phyloP scores from a whole-genome alignment of 1,140 invertebrate genomes.

The Nasonia longicornis region DNA sequence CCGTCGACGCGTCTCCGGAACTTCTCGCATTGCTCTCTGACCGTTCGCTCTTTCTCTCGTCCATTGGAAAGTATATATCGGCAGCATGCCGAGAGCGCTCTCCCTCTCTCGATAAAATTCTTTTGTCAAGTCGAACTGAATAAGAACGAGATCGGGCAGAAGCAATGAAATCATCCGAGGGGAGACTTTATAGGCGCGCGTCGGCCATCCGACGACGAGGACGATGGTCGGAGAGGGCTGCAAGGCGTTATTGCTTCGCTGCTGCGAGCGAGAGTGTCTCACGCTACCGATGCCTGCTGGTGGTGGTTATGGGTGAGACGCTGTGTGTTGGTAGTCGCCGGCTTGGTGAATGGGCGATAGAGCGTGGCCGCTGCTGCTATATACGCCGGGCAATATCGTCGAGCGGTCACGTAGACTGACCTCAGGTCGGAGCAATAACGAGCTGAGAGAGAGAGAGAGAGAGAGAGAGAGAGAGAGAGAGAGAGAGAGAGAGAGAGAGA shows the following conservation, averaged over 20 bases:
- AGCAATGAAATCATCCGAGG: conserved; percentile 45
- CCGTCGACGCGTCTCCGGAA: not conserved
- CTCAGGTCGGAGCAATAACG: conserved; percentile 64
- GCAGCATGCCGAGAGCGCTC: conserved; percentile 20
- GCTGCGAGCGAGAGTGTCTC: conserved; percentile 33
- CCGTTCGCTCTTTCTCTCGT: not conserved
- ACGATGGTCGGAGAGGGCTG: conserved; percentile 38
- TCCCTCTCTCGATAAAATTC: conserved; percentile 45
- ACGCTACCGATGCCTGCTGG: not conserved
- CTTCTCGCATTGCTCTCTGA: not conserved
- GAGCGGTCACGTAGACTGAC: conserved; percentile 66
- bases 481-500: not conserved
- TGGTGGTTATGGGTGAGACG: conserved; percentile 36
- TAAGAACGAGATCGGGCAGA: conserved; percentile 44
- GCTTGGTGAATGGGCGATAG: conserved; percentile 50
- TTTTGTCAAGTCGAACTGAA: conserved; percentile 48
- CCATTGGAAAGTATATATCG: not conserved
- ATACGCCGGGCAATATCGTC: conserved; percentile 58
- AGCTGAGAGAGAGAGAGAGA: conserved; percentile 32
- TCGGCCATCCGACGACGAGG: not conserved
- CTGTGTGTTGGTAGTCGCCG: not conserved
- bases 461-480: not conserved
- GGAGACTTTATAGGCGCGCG: conserved; percentile 33
- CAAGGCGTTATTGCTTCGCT: conserved; percentile 5
- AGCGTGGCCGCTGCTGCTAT: not conserved